Percentiles rank a stretch among this genome's conserved stretches.
Evolutionary conservation across 2,797 vertebrate species (phyloP).

Genomic region (Odontamblyopus lacepedii): DNA sequence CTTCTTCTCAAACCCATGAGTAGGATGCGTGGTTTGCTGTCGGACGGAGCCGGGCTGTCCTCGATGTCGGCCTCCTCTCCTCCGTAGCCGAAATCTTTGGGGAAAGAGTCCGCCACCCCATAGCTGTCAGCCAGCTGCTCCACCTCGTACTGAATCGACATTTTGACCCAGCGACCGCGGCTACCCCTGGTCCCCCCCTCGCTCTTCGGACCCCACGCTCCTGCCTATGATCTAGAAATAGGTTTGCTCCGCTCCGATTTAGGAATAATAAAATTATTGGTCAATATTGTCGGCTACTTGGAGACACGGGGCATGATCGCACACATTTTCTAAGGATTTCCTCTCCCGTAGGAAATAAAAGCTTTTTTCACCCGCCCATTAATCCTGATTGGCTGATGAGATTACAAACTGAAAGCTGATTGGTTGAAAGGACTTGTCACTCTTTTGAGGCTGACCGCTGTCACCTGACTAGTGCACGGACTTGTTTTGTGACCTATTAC

Average conservation of each 20-base stretch:
- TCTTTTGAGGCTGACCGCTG: slow-evolving; percentile 59
- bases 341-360: slow-evolving; percentile 61
- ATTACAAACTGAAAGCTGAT: slow-evolving; percentile 34
- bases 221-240: slow-evolving; percentile 27
- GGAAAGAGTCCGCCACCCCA: slow-evolving; percentile 91
- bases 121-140: slow-evolving; percentile 89
- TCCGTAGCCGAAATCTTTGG: slow-evolving; percentile 97
- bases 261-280: slow-evolving; percentile 28
- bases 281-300: slow-evolving; percentile 44
- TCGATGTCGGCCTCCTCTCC: slow-evolving; percentile 93
- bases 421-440: slow-evolving; percentile 58
- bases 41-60: slow-evolving; percentile 81
- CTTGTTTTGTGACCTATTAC: slow-evolving; percentile 75
- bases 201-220: slow-evolving; percentile 30
- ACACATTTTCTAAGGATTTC: slow-evolving; percentile 79
- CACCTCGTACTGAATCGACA: slow-evolving; percentile 92
- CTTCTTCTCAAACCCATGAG: slow-evolving; percentile 96
- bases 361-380: slow-evolving; percentile 45
- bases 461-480: slow-evolving; percentile 86
- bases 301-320: slow-evolving; percentile 61
- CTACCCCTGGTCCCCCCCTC: slow-evolving; percentile 58
- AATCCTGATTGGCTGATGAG: slow-evolving; percentile 60
- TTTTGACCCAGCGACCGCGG: slow-evolving; percentile 77
- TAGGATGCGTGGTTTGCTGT: slow-evolving; percentile 93
- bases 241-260: background rate